Evolutionary conservation across 2,797 vertebrate genomes (phyloP).

Genomic region (Gymnocypris eckloni): DNA sequence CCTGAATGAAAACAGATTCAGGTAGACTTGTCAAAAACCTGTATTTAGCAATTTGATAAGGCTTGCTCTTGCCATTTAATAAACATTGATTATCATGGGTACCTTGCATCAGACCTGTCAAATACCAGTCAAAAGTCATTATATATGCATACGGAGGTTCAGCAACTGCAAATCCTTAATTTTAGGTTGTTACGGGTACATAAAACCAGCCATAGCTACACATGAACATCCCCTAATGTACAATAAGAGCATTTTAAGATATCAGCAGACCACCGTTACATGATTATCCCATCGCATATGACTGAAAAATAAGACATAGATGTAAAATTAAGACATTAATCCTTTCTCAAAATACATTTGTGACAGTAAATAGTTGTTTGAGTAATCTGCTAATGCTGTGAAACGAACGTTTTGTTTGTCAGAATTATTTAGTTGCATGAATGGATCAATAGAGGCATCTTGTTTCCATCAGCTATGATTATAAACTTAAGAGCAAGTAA

Average conservation of each 20-base stretch:
- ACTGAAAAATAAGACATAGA: not conserved
- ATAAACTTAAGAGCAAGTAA: slow-evolving; percentile 62
- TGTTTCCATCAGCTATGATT: slow-evolving; percentile 59
- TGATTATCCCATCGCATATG: slow-evolving; percentile 27
- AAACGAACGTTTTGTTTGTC: slow-evolving; percentile 11
- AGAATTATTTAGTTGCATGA: not conserved
- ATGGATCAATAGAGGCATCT: not conserved
- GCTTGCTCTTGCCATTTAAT: slow-evolving; percentile 73
- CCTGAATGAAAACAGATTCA: slow-evolving; percentile 61
- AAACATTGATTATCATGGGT: slow-evolving; percentile 64
- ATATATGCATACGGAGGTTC: not conserved
- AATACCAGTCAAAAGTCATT: slow-evolving; percentile 29
- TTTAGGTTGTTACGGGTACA: slow-evolving; percentile 7
- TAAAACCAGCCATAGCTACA: slow-evolving; percentile 21
- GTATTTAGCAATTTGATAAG: slow-evolving; percentile 75
- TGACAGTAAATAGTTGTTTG: slow-evolving; percentile 37
- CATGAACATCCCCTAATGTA: slow-evolving; percentile 14
- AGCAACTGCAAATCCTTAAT: not conserved
- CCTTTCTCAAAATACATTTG: slow-evolving; percentile 39
- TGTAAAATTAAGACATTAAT: not conserved
- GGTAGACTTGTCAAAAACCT: slow-evolving; percentile 78
- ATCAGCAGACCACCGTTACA: slow-evolving; percentile 32
- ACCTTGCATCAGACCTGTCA: slow-evolving; percentile 43
- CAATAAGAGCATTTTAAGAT: slow-evolving; percentile 39
- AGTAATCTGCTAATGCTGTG: not conserved